These are phyloP conservation scores for Nemapogon koenigi DNA, from an alignment of 2,888 invertebrate species.

Conservation along the genomic window DNA sequence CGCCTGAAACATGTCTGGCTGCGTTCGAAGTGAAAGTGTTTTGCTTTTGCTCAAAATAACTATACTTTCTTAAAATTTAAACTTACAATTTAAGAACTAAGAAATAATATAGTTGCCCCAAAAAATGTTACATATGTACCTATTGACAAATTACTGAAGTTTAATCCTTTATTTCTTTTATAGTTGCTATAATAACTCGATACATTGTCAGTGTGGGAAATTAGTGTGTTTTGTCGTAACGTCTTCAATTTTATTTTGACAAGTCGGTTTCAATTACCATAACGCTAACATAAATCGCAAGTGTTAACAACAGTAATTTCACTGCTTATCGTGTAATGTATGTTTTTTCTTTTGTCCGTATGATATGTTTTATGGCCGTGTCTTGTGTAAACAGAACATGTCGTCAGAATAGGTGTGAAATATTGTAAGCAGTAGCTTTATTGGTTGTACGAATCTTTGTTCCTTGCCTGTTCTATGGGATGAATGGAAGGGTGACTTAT, in stretches of 20 bases:
- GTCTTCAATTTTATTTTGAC: constrained; percentile 47
- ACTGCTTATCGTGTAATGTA: constrained; percentile 38
- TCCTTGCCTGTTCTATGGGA: constrained; percentile 20
- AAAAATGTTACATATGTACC: neutral
- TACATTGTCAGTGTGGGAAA: constrained; percentile 51
- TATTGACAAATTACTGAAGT: neutral
- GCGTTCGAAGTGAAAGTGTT: constrained; percentile 4
- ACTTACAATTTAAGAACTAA: too few species aligned
- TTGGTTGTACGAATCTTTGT: constrained; percentile 47
- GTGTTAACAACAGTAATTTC: constrained; percentile 39
- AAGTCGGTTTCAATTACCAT: constrained; percentile 50
- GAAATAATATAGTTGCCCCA: neutral
- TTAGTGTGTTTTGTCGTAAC: constrained; percentile 25
- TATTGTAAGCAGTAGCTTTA: constrained; percentile 51
- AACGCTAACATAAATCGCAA: constrained; percentile 32
- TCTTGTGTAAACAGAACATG: constrained; percentile 59
- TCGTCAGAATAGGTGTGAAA: constrained; percentile 47
- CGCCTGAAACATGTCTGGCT: constrained; percentile 18
- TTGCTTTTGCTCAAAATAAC: constrained; percentile 6
- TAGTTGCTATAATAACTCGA: too few species aligned
- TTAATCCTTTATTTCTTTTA: too few species aligned
- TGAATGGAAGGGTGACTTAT: constrained; percentile 25
- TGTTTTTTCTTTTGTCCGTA: constrained; percentile 53
- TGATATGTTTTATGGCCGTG: constrained; percentile 55
- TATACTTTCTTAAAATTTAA: too few species aligned